phyloP scores from a whole-genome alignment of 30 jellyfish, hydroid and myxozoan genomes.

The Aurelia coerulea region DNA sequence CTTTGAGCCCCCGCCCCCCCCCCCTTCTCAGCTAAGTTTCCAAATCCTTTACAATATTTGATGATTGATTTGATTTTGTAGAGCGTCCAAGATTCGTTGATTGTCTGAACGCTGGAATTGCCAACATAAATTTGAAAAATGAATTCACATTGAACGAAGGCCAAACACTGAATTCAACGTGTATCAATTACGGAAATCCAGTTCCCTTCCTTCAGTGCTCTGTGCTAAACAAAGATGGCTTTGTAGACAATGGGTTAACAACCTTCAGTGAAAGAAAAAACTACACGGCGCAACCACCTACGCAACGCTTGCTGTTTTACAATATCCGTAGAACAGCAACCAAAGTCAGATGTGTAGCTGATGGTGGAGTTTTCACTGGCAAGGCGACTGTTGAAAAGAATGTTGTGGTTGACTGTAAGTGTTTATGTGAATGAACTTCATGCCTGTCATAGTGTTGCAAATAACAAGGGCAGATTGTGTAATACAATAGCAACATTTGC shows the following conservation, averaged over 20 bases:
- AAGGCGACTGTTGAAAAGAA: neutral
- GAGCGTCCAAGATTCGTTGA: neutral
- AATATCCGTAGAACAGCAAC: neutral
- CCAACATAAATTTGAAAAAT: neutral
- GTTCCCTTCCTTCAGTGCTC: neutral
- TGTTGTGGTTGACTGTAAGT: conserved; percentile 3
- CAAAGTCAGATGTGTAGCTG: neutral
- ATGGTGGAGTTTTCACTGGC: neutral
- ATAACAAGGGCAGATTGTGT: too few species aligned
- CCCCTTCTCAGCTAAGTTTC: too few species aligned
- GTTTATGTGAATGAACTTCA: neutral
- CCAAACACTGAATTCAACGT: conserved; percentile 4
- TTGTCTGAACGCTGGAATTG: neutral
- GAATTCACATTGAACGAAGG: neutral
- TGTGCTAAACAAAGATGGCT: neutral
- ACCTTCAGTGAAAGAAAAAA: neutral
- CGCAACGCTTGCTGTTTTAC: neutral
- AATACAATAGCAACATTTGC: too few species aligned
- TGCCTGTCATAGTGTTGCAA: too few species aligned
- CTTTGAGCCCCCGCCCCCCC: too few species aligned
- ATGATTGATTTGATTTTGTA: too few species aligned
- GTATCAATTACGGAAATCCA: neutral
- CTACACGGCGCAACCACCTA: neutral
- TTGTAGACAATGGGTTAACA: neutral
- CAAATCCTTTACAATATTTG: too few species aligned